Evolutionary conservation across 1,140 invertebrate genomes (phyloP), one percentile per base, ranked within the genome.

Genomic region (Magallana angulata): DNA sequence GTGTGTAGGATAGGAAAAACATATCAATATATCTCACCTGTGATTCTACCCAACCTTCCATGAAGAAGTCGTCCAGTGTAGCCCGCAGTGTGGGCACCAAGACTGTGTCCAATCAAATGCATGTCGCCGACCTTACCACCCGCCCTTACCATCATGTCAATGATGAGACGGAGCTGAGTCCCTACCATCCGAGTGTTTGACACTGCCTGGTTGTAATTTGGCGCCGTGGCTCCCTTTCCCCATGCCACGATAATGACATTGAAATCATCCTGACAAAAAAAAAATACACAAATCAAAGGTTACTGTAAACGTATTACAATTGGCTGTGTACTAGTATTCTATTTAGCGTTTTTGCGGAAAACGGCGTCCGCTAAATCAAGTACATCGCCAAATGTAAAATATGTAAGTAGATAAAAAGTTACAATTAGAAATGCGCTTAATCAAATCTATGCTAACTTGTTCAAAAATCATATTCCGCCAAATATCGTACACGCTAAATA

Each of bases 11-110:
- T 62, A 11, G 60, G 4, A 12, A 62, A 62, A 62, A 62, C 11
- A 16, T 12, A 62, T n/a, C 5, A 12, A 5, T n/a, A n/a, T 62
- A 12, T 4, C 30, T 85, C 85, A 92, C 95, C 95, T 24, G 97
- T 97, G 60, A 98, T 97, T 88, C 97, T 95, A 5, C 96, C 97
- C 97, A 14, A 98, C 82, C 85, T 87, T 5, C 85, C 85, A 82
- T 87, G 83, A 6, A 92, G 57, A 1, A 85, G 81, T n/a, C 59
- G 83, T 0, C 94, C 93, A 11, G 90, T 89, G 82, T 93, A 93
- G 18, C 94, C 94, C 85, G 90, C 90, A 0, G 93, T 90, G 82
- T 94, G 94, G 12, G 93, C 92, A 9, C 94, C 94, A n/a, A 94
- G 90, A 84, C 93, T 94, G 90, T 94, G 93, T 14, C 94, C 94